Base-by-base conservation (phyloP, 2,113 vertebrate species). In the Odobenus rosmarus region DNA sequence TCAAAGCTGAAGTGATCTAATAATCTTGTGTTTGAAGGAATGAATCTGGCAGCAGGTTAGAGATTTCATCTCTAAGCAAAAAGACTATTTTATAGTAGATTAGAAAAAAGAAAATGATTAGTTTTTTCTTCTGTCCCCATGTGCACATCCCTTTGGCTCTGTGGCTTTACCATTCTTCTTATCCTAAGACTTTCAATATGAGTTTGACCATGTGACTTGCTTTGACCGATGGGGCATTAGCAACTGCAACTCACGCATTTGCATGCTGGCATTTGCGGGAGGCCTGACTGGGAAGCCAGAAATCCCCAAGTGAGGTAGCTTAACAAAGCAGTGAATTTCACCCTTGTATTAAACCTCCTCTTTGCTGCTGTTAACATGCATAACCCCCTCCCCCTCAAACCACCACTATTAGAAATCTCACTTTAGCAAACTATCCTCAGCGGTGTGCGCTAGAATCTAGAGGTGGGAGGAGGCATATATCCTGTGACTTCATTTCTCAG, bases 21-120 rank as follows among this genome's bases (percentile, higher is more conserved):
- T 83, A 86, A 76, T 83, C 28, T 81, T 81, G 10, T 92, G 36
- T 83, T 95, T 88, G 79, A 87, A 92, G 90, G 71, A 90, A 24
- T 71, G 93, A 81, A 36, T 85, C 51, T 90, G 61, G 49, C 23
- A 19, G 28, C 21, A 51, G 28, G 24, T 49, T 33, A 76, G 57
- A 82, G 74, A 74, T 6, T 26, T 26, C 3, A 1, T 77, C 42
- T 77, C 74, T 57, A 74, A 77, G 21, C 36, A 18, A 51, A 72
- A 21, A 95, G 18, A 69, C n/a, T 57, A 36, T 57, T 76, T 57
- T 76, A n/a, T n/a, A 46, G 21, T 39, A 57, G 33, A 83, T 72
- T 84, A 83, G 72, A 13, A 3, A 18, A 36, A 8, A 85, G 39
- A 69, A 49, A 61, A 64, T 42, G 23, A 10, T 9, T 36, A n/a